These are phyloP conservation scores for Siniperca obscura DNA, from an alignment of 2,797 vertebrate genomes.

Conservation along the genomic window DNA sequence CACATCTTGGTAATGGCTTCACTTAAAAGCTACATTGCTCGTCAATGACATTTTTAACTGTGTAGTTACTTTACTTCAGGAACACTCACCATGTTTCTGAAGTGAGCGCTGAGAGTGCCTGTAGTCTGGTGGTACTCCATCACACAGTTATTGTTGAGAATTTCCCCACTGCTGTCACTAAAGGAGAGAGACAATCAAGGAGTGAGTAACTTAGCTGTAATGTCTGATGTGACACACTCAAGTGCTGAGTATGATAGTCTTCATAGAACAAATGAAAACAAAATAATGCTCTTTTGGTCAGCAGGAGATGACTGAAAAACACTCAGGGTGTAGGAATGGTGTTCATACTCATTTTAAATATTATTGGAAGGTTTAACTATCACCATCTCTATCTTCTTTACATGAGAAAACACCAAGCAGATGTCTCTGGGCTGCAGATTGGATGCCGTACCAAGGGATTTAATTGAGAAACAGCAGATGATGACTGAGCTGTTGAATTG, in stretches of 20 bases:
- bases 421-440: conserved; percentile 5
- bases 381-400: conserved; percentile 10
- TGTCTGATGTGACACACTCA: conserved; percentile 7
- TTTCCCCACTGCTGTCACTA: conserved; percentile 96
- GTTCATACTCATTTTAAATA: background rate
- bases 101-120: conserved; percentile 89
- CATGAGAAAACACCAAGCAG: conserved; percentile 11
- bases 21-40: background rate
- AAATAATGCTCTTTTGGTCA: background rate
- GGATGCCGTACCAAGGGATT: conserved; percentile 6
- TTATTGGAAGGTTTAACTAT: conserved; percentile 21
- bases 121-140: conserved; percentile 93
- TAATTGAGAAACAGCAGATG: conserved; percentile 28
- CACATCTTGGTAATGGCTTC: background rate
- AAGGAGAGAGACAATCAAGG: conserved; percentile 26
- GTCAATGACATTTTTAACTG: background rate
- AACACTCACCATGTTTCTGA: conserved; percentile 90
- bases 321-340: background rate
- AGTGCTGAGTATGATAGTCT: conserved; percentile 5
- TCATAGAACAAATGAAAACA: conserved; percentile 28
- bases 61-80: background rate
- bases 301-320: background rate
- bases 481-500: conserved; percentile 25
- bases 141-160: conserved; percentile 97
- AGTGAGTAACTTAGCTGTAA: conserved; percentile 37